Conservation (phyloP, 2,888 invertebrate species). For the Agapostemon virescens region DNA sequence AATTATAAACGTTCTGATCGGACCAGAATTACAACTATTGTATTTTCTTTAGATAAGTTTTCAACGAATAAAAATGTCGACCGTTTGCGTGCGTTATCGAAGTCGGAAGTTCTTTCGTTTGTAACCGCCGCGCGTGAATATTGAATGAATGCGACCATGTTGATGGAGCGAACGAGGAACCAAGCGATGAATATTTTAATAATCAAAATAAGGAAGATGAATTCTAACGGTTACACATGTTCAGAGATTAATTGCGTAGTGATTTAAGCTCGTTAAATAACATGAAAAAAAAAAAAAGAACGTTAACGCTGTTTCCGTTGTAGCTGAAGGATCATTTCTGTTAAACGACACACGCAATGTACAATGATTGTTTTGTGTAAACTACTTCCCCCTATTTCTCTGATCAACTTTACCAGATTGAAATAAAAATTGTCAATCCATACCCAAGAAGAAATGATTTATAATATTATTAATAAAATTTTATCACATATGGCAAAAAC, state of each 20-base stretch:
- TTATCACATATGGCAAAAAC: slow-evolving; percentile 34
- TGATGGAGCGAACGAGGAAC: slow-evolving; percentile 21
- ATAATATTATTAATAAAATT: slow-evolving; percentile 60
- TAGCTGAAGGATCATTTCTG: slow-evolving; percentile 39
- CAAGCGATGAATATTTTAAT: slow-evolving; percentile 42
- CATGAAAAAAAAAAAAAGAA: not conserved
- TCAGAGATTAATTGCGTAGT: slow-evolving; percentile 46
- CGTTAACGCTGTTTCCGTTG: slow-evolving; percentile 38
- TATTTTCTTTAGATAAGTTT: slow-evolving; percentile 56
- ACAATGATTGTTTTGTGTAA: slow-evolving; percentile 45
- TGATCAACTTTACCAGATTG: slow-evolving; percentile 33
- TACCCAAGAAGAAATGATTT: slow-evolving; percentile 48
- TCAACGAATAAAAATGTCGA: slow-evolving; percentile 20
- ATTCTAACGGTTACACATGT: slow-evolving; percentile 52
- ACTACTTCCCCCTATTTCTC: slow-evolving; percentile 30
- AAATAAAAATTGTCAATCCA: slow-evolving; percentile 51
- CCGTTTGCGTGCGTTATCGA: slow-evolving; percentile 35
- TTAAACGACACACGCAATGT: slow-evolving; percentile 35
- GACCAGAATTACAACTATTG: slow-evolving; percentile 54
- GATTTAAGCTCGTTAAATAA: slow-evolving; percentile 38
- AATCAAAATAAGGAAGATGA: slow-evolving; percentile 38
- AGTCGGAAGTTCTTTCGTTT: slow-evolving; percentile 26
- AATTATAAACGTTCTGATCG: slow-evolving; percentile 52
- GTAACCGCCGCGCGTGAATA: slow-evolving; percentile 34
- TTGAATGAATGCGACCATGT: slow-evolving; percentile 34